These are phyloP conservation scores for Leptinotarsa undecemlineata DNA, from an alignment of 1,140 invertebrate species.

Conservation along the genomic window DNA sequence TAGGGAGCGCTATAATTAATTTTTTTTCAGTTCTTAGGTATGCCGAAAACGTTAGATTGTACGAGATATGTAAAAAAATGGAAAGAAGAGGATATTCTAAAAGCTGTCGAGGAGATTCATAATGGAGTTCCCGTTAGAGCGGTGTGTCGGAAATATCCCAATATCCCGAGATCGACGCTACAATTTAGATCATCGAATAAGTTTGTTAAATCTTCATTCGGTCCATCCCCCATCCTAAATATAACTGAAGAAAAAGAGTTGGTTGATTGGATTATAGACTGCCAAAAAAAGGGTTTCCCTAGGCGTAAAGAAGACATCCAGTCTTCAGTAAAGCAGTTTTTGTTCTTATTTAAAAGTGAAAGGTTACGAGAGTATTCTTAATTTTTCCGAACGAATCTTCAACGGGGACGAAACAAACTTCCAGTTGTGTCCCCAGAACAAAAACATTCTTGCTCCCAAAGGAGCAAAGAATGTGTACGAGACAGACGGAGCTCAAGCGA, in stretches of 20 bases:
- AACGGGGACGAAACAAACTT: conserved; percentile 52
- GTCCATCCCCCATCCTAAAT: neutral
- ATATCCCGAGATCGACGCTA: neutral
- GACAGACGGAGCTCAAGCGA: conserved; percentile 41
- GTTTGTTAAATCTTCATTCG: neutral
- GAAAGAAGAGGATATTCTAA: neutral
- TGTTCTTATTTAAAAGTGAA: conserved; percentile 42
- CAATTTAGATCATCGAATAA: neutral
- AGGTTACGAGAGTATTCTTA: conserved; percentile 43
- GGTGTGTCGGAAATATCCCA: neutral
- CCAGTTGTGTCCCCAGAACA: conserved; percentile 42
- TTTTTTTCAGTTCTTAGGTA: too few species aligned
- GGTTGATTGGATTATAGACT: conserved; percentile 31
- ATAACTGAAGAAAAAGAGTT: conserved; percentile 25
- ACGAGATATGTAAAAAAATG: neutral
- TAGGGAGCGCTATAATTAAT: too few species aligned
- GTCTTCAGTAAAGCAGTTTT: neutral
- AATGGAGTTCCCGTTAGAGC: neutral
- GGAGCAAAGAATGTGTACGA: conserved; percentile 44
- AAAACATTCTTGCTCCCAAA: conserved; percentile 44
- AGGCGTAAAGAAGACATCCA: neutral
- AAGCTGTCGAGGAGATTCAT: neutral
- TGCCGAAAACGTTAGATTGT: too few species aligned
- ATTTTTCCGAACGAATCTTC: conserved; percentile 42
- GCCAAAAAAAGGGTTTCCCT: conserved; percentile 4